These are phyloP conservation scores for Helogale parvula DNA, from an alignment of 2,113 vertebrate genomes.

Conservation along the genomic window DNA sequence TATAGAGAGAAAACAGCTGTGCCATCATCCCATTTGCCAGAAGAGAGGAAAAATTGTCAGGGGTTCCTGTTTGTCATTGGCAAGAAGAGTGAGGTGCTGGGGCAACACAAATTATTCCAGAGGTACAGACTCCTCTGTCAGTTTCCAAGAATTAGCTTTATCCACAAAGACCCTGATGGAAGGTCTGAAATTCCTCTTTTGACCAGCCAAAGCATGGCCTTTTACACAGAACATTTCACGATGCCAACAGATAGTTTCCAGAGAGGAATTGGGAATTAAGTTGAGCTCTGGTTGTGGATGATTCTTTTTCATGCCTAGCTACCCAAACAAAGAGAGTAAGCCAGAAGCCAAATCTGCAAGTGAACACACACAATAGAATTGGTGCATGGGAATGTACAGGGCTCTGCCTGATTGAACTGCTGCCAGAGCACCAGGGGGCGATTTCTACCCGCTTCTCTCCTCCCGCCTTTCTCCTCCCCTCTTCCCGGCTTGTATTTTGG, in stretches of 20 bases:
- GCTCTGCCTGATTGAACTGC: constrained; percentile 73
- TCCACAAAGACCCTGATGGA: constrained; percentile 53
- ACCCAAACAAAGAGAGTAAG: constrained; percentile 78
- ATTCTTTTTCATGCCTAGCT: constrained; percentile 80
- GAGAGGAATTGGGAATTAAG: constrained; percentile 75
- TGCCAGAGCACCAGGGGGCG: constrained; percentile 71
- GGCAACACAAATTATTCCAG: constrained; percentile 71
- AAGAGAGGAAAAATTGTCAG: constrained; percentile 73
- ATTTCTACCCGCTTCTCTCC: constrained; percentile 72
- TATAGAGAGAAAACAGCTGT: constrained; percentile 76
- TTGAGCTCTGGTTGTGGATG: constrained; percentile 77
- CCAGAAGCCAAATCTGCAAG: constrained; percentile 80
- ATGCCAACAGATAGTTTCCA: constrained; percentile 77
- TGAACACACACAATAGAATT: constrained; percentile 62
- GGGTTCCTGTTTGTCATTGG: constrained; percentile 78
- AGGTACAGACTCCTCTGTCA: constrained; percentile 63
- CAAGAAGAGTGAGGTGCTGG: constrained; percentile 64
- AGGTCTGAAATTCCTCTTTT: constrained; percentile 71
- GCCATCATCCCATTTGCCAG: neutral
- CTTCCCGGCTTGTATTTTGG: constrained; percentile 75
- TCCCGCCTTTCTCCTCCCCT: constrained; percentile 70
- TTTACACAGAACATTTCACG: constrained; percentile 51
- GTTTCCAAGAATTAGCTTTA: constrained; percentile 77
- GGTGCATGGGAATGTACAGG: constrained; percentile 75
- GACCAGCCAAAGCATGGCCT: constrained; percentile 59